Base-by-base conservation (phyloP, 2,888 invertebrate genomes). In the Agonopterix heracliana region DNA sequence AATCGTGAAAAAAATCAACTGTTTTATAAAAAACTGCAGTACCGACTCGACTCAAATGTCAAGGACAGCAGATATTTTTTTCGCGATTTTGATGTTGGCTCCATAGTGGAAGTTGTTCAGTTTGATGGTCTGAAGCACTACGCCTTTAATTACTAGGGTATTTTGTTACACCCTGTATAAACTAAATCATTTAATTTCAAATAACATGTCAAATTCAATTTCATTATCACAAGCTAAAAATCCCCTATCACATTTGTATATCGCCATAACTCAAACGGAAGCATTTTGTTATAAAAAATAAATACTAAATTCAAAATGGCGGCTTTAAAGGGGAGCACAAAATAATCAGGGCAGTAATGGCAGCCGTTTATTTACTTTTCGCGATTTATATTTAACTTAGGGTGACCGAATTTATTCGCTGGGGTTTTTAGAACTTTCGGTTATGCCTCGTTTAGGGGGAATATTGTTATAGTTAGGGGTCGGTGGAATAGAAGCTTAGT, bases 301-400 rank as follows among this genome's bases (percentile, higher is more conserved):
- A 68, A 66, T 65, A 66, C 52, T 53, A 69, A 65, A 68, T 64
- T 56, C 76, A 87, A 87, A 77, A 88, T 88, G 87, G 86, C 86
- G 72, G 49, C 64, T 57, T 71, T 56, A 66, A 68, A 65, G 71
- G 74, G 82, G 84, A 77, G 63, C 64, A 61, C 63, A 66, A 78
- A 84, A 85, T 84, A 86, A 86, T 83, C 82, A 84, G 87, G 78
- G 78, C 80, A 82, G 78, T 85, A 79, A 86, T 83, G 80, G 80
- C 64, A 68, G 74, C 63, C 81, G 78, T 82, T 78, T 88, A 88
- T 88, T 88, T 88, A 88, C 87, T 86, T 86, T 86, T 79, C 68
- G 68, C 77, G 70, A 82, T 82, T 86, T 81, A 81, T 84, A 77
- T 76, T 76, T 72, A 67, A 60, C n/a, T 36, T 45, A 14, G 45